phyloP scores from a whole-genome alignment of 1,140 invertebrate genomes.

The Armadillidium nasatum region DNA sequence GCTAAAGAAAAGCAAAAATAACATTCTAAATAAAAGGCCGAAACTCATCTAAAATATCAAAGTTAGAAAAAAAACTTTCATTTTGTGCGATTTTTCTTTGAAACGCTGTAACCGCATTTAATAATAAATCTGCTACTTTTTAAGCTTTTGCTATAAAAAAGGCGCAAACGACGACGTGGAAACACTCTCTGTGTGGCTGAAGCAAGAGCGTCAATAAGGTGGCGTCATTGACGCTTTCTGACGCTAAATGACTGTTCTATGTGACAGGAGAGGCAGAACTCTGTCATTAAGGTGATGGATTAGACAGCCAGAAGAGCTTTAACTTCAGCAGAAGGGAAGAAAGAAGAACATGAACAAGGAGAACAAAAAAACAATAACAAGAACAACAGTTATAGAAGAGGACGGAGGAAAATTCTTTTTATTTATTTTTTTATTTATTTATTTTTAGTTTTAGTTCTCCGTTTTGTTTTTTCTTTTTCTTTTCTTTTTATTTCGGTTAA shows the following conservation, averaged over 20 bases:
- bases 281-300: conserved; percentile 9
- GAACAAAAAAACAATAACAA: not conserved
- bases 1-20: too few relatives aligned
- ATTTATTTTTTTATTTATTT: too few relatives aligned
- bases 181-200: conserved; percentile 5
- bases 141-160: not conserved
- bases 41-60: too few relatives aligned
- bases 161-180: not conserved
- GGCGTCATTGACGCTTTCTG: not conserved
- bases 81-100: too few relatives aligned
- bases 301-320: not conserved
- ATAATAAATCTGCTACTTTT: too few relatives aligned
- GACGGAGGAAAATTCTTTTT: not conserved
- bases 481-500: too few relatives aligned
- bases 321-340: conserved; percentile 7
- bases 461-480: too few relatives aligned
- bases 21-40: too few relatives aligned
- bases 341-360: not conserved
- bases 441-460: too few relatives aligned
- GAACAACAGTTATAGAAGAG: not conserved
- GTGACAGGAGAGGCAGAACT: not conserved
- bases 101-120: too few relatives aligned
- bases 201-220: conserved; percentile 8
- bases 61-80: too few relatives aligned
- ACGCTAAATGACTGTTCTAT: not conserved